phyloP scores from a whole-genome alignment of 2,888 invertebrate genomes.

The Cephonodes hylas region DNA sequence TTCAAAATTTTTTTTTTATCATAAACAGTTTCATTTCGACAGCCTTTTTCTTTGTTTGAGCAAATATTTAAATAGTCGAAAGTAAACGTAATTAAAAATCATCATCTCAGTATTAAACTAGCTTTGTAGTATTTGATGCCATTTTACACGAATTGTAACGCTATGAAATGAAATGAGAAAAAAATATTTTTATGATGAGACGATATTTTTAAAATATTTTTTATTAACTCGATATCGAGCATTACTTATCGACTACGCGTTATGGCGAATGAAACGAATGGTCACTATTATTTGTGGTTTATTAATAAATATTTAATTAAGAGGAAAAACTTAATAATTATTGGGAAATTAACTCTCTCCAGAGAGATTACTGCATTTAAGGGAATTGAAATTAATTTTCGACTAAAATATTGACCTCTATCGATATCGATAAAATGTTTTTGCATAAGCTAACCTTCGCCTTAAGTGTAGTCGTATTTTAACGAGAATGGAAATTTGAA shows the following conservation, averaged over 20 bases:
- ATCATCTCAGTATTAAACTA: constrained; percentile 71
- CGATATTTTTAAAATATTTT: constrained; percentile 44
- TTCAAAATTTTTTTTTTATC: not conserved
- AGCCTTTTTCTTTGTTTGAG: constrained; percentile 22
- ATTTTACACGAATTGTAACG: constrained; percentile 51
- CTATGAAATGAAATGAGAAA: constrained; percentile 31
- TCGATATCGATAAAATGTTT: constrained; percentile 18
- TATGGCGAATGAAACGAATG: constrained; percentile 4
- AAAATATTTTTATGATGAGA: constrained; percentile 35
- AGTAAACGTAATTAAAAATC: constrained; percentile 32
- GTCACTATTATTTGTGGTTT: not conserved
- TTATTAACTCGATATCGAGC: constrained; percentile 42
- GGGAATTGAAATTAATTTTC: constrained; percentile 6
- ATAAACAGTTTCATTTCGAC: constrained; percentile 11
- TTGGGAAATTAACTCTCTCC: not conserved
- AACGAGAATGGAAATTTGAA: constrained; percentile 3
- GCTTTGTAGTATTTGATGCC: constrained; percentile 69
- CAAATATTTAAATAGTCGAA: constrained; percentile 22
- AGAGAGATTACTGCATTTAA: constrained; percentile 7
- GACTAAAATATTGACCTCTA: constrained; percentile 7
- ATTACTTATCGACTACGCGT: constrained; percentile 27
- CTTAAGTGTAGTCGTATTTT: constrained; percentile 19
- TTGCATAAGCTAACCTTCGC: constrained; percentile 16
- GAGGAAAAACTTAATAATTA: not conserved
- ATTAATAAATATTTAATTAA: not conserved